Evolutionary conservation across 2,113 vertebrate genomes (phyloP), one percentile per base, ranked within the genome.

Genomic region (Enhydra lutris): DNA sequence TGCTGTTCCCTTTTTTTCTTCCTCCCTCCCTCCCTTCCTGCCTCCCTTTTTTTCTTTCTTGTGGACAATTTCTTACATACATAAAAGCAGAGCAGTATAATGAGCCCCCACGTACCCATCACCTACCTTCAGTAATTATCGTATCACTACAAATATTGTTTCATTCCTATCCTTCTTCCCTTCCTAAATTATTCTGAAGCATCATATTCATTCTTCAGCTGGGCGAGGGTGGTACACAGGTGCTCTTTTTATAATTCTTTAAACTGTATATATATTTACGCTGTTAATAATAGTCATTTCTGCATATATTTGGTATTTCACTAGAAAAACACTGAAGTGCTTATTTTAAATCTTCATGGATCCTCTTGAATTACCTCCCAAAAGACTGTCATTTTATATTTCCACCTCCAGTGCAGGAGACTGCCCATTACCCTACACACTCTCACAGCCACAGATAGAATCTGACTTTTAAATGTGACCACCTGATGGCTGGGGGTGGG

Each of bases 171-270:
- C n/a, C 24, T n/a, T 34, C 7, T 2, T 12, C 7, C 39, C 18
- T 63, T 61, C 83, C 84, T 50, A 24, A 52, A 34, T 55, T 34
- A 59, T 50, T 81, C 5, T 61, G 65, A 89, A 96, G 84, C 34
- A 34, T 55, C 80, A 15, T 9, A 79, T 15, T 63, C 20, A 10
- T 71, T 63, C 39, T 69, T 93, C 26, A 80, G 34, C 63, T 76
- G 24, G 34, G 6, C 4, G 0, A 15, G 23, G 39, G 29, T 45
- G 31, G 7, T 47, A 17, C 29, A 55, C 34, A 36, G 13, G 36
- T 42, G n/a, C 87, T 71, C 17, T 89, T 81, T 80, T 36, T 47
- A 18, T 76, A 50, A 31, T 65, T 61, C 1, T 24, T 85, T 86
- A 57, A 71, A 52, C 65, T 7, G 0, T 59, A 3, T 52, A 3